These are phyloP conservation scores for Ibidorhyncha struthersii DNA, from an alignment of 2,113 vertebrate genomes.

Conservation along the genomic window DNA sequence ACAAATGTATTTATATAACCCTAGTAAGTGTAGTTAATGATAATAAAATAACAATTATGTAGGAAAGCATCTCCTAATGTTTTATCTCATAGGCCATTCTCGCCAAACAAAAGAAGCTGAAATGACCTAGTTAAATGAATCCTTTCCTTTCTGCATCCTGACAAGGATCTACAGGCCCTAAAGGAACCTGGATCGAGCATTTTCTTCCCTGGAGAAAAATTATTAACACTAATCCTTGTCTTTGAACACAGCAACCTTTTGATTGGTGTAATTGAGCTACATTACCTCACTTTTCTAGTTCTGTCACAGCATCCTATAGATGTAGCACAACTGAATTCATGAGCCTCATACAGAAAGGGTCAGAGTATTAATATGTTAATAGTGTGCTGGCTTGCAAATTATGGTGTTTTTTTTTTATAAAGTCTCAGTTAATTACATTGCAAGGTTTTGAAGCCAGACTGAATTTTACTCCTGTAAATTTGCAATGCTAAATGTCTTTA, in stretches of 20 bases:
- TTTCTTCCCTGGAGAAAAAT: constrained; percentile 72
- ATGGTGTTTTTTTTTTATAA: constrained; percentile 41
- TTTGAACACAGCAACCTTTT: constrained; percentile 67
- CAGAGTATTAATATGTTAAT: constrained; percentile 65
- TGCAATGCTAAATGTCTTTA: constrained; percentile 43
- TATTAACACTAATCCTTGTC: constrained; percentile 75
- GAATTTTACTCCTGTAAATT: constrained; percentile 47
- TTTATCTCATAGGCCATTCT: constrained; percentile 53
- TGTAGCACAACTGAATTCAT: constrained; percentile 42
- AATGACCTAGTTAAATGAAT: constrained; percentile 66
- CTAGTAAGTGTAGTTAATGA: not conserved
- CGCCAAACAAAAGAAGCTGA: constrained; percentile 57
- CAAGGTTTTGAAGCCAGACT: constrained; percentile 45
- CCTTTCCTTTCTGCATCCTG: constrained; percentile 42
- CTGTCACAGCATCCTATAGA: constrained; percentile 17
- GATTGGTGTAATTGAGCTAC: constrained; percentile 61
- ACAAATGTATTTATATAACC: not conserved
- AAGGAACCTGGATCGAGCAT: constrained; percentile 64
- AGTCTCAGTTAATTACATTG: constrained; percentile 60
- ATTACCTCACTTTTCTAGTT: constrained; percentile 56
- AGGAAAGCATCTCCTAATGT: not conserved
- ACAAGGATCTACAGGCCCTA: constrained; percentile 62
- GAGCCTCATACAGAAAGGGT: constrained; percentile 61
- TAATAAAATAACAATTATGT: not conserved
- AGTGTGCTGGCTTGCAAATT: constrained; percentile 58